Evolutionary conservation across 2,113 vertebrate genomes (phyloP).

Genomic region (human): GRCh38 chr20:60899501-60900000

Average conservation of each 20-base stretch:
- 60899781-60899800: not conserved
- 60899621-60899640: fast-evolving
- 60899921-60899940: not conserved
- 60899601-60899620: not conserved
- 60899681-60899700: not conserved
- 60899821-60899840: not conserved
- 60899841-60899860: fast-evolving
- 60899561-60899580: not conserved
- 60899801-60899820: too few species aligned
- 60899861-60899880: fast-evolving
- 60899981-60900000: fast-evolving
- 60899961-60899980: fast-evolving
- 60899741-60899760: fast-evolving
- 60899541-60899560: fast-evolving
- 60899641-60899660: not conserved
- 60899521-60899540: fast-evolving
- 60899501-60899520: fast-evolving
- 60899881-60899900: fast-evolving
- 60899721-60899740: not conserved
- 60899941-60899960: not conserved
- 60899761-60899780: fast-evolving
- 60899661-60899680: fast-evolving
- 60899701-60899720: fast-evolving
- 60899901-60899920: fast-evolving
- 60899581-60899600: fast-evolving